Evolutionary conservation across 2,888 invertebrate genomes (phyloP).

Genomic region (Drosophila mulleri): DNA sequence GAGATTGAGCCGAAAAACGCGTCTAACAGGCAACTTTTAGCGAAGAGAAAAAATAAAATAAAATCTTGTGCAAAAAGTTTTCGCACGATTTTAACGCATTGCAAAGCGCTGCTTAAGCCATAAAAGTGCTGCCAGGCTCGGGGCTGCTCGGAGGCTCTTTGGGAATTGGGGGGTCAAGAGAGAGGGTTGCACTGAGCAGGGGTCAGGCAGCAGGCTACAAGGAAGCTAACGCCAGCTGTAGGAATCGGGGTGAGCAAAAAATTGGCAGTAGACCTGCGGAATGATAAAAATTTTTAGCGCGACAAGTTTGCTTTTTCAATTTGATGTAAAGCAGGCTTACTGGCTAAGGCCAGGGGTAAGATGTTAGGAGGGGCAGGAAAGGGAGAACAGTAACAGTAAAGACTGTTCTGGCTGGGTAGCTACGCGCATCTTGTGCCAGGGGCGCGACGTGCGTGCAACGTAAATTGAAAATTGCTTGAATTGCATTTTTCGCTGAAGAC

Average conservation of each 20-base stretch:
- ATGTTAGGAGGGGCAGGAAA: neutral
- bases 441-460: slow-evolving; percentile 35
- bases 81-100: slow-evolving; percentile 65
- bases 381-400: slow-evolving; percentile 7
- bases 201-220: slow-evolving; percentile 20
- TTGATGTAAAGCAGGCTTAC: slow-evolving; percentile 60
- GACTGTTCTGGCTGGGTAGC: slow-evolving; percentile 5
- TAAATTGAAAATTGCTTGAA: slow-evolving; percentile 80
- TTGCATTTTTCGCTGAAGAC: slow-evolving; percentile 62
- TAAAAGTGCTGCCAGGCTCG: slow-evolving; percentile 38
- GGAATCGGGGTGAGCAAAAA: slow-evolving; percentile 43
- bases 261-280: slow-evolving; percentile 72
- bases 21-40: slow-evolving; percentile 43
- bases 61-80: slow-evolving; percentile 65
- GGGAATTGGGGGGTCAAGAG: neutral
- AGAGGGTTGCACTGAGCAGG: neutral
- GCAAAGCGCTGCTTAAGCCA: slow-evolving; percentile 69
- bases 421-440: slow-evolving; percentile 26
- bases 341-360: neutral
- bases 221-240: slow-evolving; percentile 52
- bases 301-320: slow-evolving; percentile 74
- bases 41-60: slow-evolving; percentile 30
- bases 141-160: neutral
- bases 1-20: slow-evolving; percentile 7
- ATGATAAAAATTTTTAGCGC: slow-evolving; percentile 68